Conservation (phyloP, 2,888 invertebrate species). For the Ferdinandea cuprea region DNA sequence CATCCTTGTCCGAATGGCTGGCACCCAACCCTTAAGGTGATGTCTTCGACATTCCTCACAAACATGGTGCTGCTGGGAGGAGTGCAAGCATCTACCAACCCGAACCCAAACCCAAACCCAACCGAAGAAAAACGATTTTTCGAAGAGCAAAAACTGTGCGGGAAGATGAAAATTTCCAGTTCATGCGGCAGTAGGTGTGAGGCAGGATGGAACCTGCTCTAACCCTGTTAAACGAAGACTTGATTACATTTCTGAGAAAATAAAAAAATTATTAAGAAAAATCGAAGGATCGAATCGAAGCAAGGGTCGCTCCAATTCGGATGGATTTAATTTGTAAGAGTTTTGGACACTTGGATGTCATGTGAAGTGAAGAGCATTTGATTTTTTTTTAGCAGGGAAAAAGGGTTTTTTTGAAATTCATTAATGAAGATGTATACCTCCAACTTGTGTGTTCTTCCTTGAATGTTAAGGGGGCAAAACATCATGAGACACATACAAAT, state of each 20-base stretch:
- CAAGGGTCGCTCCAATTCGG: constrained; percentile 53
- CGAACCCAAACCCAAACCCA: constrained; percentile 56
- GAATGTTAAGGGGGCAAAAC: constrained; percentile 16
- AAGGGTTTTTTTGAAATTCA: constrained; percentile 30
- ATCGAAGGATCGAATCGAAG: constrained; percentile 35
- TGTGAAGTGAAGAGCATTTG: constrained; percentile 56
- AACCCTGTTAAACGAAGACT: constrained; percentile 44
- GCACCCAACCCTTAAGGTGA: constrained; percentile 64
- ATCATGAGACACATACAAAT: constrained; percentile 13
- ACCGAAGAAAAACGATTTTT: constrained; percentile 17
- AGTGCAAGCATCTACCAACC: constrained; percentile 53
- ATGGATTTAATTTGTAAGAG: constrained; percentile 73
- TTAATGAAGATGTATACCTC: constrained; percentile 57
- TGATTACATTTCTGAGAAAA: constrained; percentile 68
- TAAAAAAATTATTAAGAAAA: constrained; percentile 11
- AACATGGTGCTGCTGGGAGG: constrained; percentile 22
- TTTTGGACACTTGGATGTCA: constrained; percentile 64
- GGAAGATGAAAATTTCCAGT: constrained; percentile 42
- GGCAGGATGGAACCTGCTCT: constrained; percentile 34
- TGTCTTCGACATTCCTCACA: constrained; percentile 69
- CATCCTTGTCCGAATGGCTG: constrained; percentile 65
- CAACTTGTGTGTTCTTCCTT: not conserved
- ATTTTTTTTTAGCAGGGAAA: constrained; percentile 21
- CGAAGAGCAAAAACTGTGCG: constrained; percentile 10
- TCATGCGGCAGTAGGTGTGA: constrained; percentile 23